A percentile compares a stretch with the other conserved stretches of the same genome.
These are phyloP conservation scores for Halisarca cf. caerulea DNA, from an alignment of 37 sponge, comb jelly and placozoan genomes.

Conservation along the genomic window DNA sequence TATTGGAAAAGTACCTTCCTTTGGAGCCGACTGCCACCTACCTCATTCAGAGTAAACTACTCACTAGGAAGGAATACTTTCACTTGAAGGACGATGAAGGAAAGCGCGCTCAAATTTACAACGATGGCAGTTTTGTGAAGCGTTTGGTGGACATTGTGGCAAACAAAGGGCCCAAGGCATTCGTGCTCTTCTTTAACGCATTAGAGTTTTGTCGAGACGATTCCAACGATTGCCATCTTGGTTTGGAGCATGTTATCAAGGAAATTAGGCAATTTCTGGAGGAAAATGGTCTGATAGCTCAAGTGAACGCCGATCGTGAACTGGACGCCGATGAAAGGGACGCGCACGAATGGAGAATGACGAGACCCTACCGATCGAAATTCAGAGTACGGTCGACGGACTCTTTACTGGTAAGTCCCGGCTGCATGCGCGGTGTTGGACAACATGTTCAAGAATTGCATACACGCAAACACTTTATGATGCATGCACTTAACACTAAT, in stretches of 20 bases:
- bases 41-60: neutral
- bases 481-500: too few species aligned
- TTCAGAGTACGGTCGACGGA: too few species aligned
- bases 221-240: neutral
- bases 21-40: neutral
- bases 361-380: too few species aligned
- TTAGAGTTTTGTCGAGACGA: neutral
- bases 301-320: too few species aligned
- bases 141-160: constrained; percentile 1
- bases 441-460: too few species aligned
- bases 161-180: neutral
- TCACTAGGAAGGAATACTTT: constrained; percentile 9
- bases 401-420: too few species aligned
- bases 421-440: too few species aligned
- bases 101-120: neutral
- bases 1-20: constrained; percentile 13
- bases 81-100: neutral
- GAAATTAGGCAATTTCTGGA: neutral
- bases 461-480: too few species aligned
- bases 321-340: too few species aligned
- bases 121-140: neutral
- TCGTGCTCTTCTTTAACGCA: neutral
- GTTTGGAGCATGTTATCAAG: neutral
- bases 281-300: neutral
- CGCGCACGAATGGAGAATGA: too few species aligned